Evolutionary conservation across 2,888 invertebrate species (phyloP).

Genomic region (Heliothis peltigera): DNA sequence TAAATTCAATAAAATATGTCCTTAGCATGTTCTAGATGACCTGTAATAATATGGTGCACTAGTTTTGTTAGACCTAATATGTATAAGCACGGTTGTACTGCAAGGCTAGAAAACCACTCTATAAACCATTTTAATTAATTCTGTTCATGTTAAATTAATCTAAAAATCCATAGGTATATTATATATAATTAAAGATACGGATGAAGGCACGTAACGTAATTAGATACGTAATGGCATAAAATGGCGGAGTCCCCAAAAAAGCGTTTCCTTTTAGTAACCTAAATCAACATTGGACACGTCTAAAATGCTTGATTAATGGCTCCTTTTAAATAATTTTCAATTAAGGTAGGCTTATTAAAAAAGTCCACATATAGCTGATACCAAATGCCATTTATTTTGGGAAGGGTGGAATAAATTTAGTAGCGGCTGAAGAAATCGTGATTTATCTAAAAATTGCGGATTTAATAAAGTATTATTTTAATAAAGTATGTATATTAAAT

Average conservation of each 20-base stretch:
- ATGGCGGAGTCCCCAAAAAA: slow-evolving; percentile 6
- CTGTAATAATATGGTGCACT: no score
- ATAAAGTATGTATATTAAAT: no score
- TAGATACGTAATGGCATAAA: neutral
- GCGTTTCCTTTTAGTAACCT: neutral
- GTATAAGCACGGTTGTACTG: no score
- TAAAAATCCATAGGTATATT: neutral
- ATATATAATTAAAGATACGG: neutral
- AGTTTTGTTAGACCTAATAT: no score
- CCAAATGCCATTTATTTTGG: slow-evolving; percentile 1
- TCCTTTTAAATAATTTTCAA: slow-evolving; percentile 16
- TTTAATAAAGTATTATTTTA: no score
- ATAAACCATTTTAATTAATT: neutral
- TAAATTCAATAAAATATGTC: no score
- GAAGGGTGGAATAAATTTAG: neutral
- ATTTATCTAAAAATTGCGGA: neutral
- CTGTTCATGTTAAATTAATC: neutral
- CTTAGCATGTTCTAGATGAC: no score
- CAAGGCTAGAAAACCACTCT: neutral
- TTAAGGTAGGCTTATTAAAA: neutral
- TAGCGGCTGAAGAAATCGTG: neutral
- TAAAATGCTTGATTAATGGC: slow-evolving; percentile 28
- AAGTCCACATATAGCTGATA: neutral
- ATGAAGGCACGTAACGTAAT: neutral
- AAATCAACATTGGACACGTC: slow-evolving; percentile 20